These are phyloP conservation scores for Masticophis lateralis DNA, from an alignment of 2,797 vertebrate genomes.

Conservation along the genomic window DNA sequence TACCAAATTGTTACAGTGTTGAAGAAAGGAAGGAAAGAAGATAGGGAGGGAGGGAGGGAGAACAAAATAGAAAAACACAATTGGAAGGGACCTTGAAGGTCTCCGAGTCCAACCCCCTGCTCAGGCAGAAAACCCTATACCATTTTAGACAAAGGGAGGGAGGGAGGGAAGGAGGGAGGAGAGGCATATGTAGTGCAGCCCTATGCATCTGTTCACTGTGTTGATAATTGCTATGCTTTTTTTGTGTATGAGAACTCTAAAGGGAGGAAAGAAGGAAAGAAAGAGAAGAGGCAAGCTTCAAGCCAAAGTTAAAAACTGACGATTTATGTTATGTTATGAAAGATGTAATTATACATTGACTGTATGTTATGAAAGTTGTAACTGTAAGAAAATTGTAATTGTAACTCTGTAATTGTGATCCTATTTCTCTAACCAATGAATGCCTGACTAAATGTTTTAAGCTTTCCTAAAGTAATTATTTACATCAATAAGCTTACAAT, in stretches of 20 bases:
- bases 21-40: not conserved
- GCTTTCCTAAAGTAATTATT: conserved; percentile 37
- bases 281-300: not conserved
- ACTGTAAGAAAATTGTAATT: no score
- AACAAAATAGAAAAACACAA: no score
- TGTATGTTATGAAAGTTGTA: not conserved
- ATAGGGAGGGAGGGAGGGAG: not conserved
- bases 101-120: no score
- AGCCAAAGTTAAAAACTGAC: not conserved
- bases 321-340: not conserved
- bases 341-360: not conserved
- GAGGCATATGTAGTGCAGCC: not conserved
- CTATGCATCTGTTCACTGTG: not conserved
- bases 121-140: no score
- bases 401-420: conserved; percentile 41
- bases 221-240: not conserved
- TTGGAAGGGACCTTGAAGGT: no score
- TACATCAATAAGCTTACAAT: not conserved
- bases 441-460: not conserved
- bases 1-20: not conserved
- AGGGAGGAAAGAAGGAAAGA: not conserved
- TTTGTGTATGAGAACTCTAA: not conserved
- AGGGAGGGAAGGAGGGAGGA: no score
- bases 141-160: no score
- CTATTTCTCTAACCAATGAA: conserved; percentile 43